phyloP scores from a whole-genome alignment of 2,888 invertebrate genomes.

The Drosophila kuntzei region DNA sequence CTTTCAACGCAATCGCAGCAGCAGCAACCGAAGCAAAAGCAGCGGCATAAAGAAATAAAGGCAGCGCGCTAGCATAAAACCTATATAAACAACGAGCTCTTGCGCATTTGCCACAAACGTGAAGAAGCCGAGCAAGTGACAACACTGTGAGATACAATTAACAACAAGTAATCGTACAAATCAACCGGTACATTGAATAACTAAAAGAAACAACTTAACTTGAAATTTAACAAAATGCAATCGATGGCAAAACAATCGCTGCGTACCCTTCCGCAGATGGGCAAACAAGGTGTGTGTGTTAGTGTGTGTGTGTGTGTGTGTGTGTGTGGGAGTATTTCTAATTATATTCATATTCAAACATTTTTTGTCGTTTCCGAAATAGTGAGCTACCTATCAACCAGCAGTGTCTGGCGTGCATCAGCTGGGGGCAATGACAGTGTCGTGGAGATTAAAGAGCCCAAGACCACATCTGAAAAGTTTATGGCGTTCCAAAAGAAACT shows the following conservation, averaged over 20 bases:
- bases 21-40: slow-evolving; percentile 21
- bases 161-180: slow-evolving; percentile 20
- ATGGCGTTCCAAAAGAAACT: slow-evolving; percentile 91
- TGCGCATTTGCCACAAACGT: slow-evolving; percentile 47
- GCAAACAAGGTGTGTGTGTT: slow-evolving; percentile 76
- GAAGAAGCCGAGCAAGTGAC: slow-evolving; percentile 44
- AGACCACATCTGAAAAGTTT: slow-evolving; percentile 86
- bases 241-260: slow-evolving; percentile 75
- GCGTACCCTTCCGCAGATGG: slow-evolving; percentile 71
- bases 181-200: slow-evolving; percentile 36
- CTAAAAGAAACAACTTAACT: slow-evolving; percentile 20
- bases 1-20: slow-evolving; percentile 46
- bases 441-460: slow-evolving; percentile 68
- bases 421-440: slow-evolving; percentile 50
- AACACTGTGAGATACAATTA: slow-evolving; percentile 33
- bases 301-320: slow-evolving; percentile 30
- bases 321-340: neutral
- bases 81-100: slow-evolving; percentile 43
- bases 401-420: slow-evolving; percentile 51
- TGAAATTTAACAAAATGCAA: slow-evolving; percentile 54
- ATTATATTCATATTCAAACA: slow-evolving; percentile 3
- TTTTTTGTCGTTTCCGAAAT: slow-evolving; percentile 13
- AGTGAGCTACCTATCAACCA: slow-evolving; percentile 72
- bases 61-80: slow-evolving; percentile 20
- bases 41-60: slow-evolving; percentile 28